Conservation (phyloP, 2,888 invertebrate species). For the Rhingia campestris region DNA sequence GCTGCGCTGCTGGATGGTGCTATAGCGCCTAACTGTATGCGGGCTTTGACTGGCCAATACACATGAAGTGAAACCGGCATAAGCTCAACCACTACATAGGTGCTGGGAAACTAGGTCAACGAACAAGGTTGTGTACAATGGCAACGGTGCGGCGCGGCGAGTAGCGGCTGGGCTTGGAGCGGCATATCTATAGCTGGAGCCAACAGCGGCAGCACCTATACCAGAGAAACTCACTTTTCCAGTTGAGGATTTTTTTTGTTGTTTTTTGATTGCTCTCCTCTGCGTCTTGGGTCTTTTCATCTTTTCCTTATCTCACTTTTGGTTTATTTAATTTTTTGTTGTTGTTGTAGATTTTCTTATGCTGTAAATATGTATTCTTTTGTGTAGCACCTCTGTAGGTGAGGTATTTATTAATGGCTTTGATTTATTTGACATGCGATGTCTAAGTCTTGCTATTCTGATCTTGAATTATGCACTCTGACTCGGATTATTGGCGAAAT, state of each 20-base stretch:
- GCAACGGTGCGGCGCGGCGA: constrained; percentile 40
- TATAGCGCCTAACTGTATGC: constrained; percentile 33
- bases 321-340: constrained; percentile 19
- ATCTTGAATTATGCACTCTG: constrained; percentile 25
- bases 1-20: neutral
- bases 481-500: constrained; percentile 45
- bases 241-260: constrained; percentile 58
- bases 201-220: constrained; percentile 54
- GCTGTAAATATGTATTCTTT: constrained; percentile 23
- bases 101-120: constrained; percentile 68
- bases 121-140: constrained; percentile 70
- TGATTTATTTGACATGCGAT: constrained; percentile 19
- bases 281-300: constrained; percentile 5
- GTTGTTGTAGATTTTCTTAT: constrained; percentile 16
- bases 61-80: constrained; percentile 64
- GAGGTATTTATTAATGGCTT: constrained; percentile 31
- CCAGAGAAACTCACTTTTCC: constrained; percentile 74
- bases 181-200: neutral
- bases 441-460: constrained; percentile 29
- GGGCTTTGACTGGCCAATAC: constrained; percentile 55
- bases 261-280: constrained; percentile 17
- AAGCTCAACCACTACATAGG: constrained; percentile 38
- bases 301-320: constrained; percentile 2
- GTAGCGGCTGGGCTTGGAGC: too few relatives aligned
- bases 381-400: constrained; percentile 10